Evolutionary conservation across 1,140 invertebrate genomes (phyloP).

Genomic region (Callitettix versicolor): DNA sequence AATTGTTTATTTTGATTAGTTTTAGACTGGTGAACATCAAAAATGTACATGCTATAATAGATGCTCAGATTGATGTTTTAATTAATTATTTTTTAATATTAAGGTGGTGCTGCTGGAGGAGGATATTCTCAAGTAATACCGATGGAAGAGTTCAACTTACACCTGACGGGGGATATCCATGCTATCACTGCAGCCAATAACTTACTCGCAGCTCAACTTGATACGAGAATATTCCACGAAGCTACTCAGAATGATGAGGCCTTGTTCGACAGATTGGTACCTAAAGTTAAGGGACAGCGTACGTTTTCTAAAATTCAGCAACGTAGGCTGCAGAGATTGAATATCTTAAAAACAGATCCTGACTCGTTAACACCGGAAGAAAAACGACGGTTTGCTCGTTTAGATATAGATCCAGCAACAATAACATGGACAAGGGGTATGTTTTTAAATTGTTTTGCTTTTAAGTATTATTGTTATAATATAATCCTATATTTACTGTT

Average conservation of each 20-base stretch:
- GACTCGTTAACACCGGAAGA: constrained; percentile 70
- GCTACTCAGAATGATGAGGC: constrained; percentile 75
- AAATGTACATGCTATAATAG: too few species aligned
- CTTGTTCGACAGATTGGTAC: constrained; percentile 81
- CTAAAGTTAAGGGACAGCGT: constrained; percentile 32
- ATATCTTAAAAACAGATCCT: constrained; percentile 83
- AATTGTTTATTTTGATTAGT: too few species aligned
- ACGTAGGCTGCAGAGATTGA: constrained; percentile 64
- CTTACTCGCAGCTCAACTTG: constrained; percentile 85
- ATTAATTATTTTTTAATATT: background rate
- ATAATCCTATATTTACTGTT: too few species aligned
- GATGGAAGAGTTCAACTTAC: constrained; percentile 99
- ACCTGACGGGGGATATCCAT: constrained; percentile 97
- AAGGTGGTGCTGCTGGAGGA: constrained; percentile 85
- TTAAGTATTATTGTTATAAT: background rate
- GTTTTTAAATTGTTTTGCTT: background rate
- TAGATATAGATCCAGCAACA: constrained; percentile 84
- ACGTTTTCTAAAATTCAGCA: constrained; percentile 69
- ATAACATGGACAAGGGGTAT: constrained; percentile 90
- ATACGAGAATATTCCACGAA: constrained; percentile 95
- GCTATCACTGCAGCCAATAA: constrained; percentile 97
- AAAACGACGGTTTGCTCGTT: constrained; percentile 63
- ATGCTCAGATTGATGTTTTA: too few species aligned
- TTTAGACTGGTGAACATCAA: too few species aligned
- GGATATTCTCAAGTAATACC: constrained; percentile 94